phyloP scores from a whole-genome alignment of 1,140 invertebrate species.

The Diploscapter pachys region DNA sequence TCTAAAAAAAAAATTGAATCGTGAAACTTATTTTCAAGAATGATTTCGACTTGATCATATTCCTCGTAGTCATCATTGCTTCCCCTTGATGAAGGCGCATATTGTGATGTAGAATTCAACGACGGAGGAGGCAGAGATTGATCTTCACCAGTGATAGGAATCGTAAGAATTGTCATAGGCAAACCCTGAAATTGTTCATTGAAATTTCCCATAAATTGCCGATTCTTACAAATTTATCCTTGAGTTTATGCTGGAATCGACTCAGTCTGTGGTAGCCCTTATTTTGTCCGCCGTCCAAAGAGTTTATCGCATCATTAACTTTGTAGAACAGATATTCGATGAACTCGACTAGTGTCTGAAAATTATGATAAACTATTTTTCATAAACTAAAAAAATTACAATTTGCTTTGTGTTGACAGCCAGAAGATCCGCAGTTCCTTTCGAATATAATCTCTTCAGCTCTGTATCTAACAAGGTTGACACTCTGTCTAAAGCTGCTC shows the following conservation, averaged over 20 bases:
- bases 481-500: conserved; percentile 18
- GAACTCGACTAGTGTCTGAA: conserved; percentile 35
- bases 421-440: conserved; percentile 26
- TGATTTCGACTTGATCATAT: not conserved
- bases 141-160: conserved; percentile 30
- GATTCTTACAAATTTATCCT: conserved; percentile 35
- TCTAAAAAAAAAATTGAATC: conserved; percentile 16
- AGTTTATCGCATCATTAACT: conserved; percentile 28
- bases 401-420: conserved; percentile 27
- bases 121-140: conserved; percentile 27
- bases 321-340: conserved; percentile 37
- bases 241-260: conserved; percentile 37
- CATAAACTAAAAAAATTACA: not conserved
- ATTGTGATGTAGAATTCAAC: conserved; percentile 8
- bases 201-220: not conserved
- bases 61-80: not conserved
- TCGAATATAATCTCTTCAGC: conserved; percentile 23
- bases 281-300: conserved; percentile 27
- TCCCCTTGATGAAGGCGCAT: not conserved
- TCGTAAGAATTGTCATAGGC: conserved; percentile 32
- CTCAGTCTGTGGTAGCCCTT: conserved; percentile 21
- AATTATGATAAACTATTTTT: conserved; percentile 1
- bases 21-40: not conserved
- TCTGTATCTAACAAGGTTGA: conserved; percentile 16
- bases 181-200: conserved; percentile 27